phyloP scores from a whole-genome alignment of 2,113 vertebrate species.

The Prunella himalayana region DNA sequence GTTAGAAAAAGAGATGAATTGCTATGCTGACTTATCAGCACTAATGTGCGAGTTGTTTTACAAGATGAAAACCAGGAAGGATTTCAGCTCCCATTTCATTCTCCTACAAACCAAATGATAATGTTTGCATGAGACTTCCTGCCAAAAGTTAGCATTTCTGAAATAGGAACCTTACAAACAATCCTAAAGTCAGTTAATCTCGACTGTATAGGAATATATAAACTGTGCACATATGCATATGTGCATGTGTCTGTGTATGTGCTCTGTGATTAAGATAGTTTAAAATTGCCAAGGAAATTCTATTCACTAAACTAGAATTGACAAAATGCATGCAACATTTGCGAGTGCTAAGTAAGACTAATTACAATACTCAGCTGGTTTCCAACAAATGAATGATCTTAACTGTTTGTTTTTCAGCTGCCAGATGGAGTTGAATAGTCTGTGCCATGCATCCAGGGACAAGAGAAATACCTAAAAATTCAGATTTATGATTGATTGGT shows the following conservation, averaged over 20 bases:
- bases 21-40: background rate
- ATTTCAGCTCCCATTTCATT: background rate
- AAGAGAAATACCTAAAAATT: constrained; percentile 14
- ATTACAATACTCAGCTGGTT: constrained; percentile 36
- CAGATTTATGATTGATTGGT: constrained; percentile 1
- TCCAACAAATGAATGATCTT: constrained; percentile 28
- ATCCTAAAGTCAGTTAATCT: background rate
- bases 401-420: constrained; percentile 37
- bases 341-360: constrained; percentile 32
- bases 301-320: constrained; percentile 23
- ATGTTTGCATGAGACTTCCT: background rate
- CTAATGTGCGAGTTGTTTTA: background rate
- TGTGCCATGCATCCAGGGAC: background rate
- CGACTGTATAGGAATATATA: background rate
- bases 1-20: background rate
- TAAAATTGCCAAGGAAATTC: constrained; percentile 39
- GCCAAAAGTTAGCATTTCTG: background rate
- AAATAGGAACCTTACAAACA: background rate
- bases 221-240: background rate
- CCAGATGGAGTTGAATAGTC: constrained; percentile 14
- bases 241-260: background rate
- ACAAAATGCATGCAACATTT: background rate
- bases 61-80: background rate
- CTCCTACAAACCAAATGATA: background rate
- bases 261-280: background rate